Evolutionary conservation across 1,140 invertebrate species (phyloP).

Genomic region (Trachymyrmex septentrionalis): DNA sequence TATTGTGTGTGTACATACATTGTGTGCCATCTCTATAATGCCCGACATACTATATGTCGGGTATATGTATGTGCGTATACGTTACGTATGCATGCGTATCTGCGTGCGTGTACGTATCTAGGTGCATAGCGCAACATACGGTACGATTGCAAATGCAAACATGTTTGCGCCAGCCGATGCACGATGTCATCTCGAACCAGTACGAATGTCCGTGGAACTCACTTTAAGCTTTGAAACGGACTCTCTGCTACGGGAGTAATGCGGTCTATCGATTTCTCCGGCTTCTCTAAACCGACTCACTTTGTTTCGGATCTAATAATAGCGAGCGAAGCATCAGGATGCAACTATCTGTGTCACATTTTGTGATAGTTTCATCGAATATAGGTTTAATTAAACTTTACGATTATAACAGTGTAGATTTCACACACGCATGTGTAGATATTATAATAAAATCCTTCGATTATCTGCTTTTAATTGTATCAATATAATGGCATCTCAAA

Average conservation of each 20-base stretch:
- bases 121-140: slow-evolving; percentile 72
- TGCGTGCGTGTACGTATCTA: slow-evolving; percentile 56
- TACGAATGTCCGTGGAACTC: slow-evolving; percentile 72
- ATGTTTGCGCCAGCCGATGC: slow-evolving; percentile 68
- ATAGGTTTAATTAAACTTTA: slow-evolving; percentile 17
- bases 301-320: slow-evolving; percentile 36
- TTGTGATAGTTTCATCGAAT: background rate
- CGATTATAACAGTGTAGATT: background rate
- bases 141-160: slow-evolving; percentile 78
- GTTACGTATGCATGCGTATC: slow-evolving; percentile 58
- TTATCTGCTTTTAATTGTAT: background rate
- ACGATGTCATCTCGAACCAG: slow-evolving; percentile 64
- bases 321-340: background rate
- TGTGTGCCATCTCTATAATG: slow-evolving; percentile 53
- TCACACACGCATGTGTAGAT: background rate
- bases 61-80: slow-evolving; percentile 55
- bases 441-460: background rate
- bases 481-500: background rate
- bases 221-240: slow-evolving; percentile 40
- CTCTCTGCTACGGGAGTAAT: slow-evolving; percentile 34
- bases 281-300: slow-evolving; percentile 20
- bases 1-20: slow-evolving; percentile 12
- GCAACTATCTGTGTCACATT: background rate
- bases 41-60: slow-evolving; percentile 49
- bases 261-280: slow-evolving; percentile 48